Evolutionary conservation across 2,797 vertebrate genomes (phyloP).

Genomic region (Nasua narica): DNA sequence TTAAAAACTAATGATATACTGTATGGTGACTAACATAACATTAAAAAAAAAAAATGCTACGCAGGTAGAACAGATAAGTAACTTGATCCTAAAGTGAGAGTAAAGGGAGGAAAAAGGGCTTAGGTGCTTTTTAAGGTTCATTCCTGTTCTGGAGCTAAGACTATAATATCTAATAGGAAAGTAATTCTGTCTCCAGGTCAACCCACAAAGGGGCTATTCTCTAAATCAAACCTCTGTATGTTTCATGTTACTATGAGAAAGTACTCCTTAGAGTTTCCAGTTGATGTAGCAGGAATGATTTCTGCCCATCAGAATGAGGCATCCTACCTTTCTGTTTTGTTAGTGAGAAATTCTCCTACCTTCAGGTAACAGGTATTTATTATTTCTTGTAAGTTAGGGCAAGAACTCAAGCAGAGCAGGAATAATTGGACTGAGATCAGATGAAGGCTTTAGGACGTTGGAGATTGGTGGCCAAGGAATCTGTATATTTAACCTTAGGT

Average conservation of each 20-base stretch:
- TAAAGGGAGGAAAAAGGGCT: background rate
- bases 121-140: background rate
- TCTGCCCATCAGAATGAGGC: background rate
- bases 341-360: background rate
- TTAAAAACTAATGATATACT: too few relatives aligned
- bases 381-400: background rate
- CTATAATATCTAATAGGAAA: background rate
- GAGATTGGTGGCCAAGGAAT: background rate
- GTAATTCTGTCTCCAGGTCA: background rate
- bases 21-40: too few relatives aligned
- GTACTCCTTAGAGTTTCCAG: background rate
- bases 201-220: background rate
- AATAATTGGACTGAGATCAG: background rate
- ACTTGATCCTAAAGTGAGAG: background rate
- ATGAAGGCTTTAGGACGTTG: background rate
- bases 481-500: background rate
- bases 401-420: background rate
- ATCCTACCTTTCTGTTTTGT: background rate
- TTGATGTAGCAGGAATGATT: background rate
- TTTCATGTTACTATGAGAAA: background rate
- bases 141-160: background rate
- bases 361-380: background rate
- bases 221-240: background rate
- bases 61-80: background rate
- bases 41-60: background rate